Evolutionary conservation across 2,797 vertebrate species (phyloP).

Genomic region (Calcarius lapponicus): DNA sequence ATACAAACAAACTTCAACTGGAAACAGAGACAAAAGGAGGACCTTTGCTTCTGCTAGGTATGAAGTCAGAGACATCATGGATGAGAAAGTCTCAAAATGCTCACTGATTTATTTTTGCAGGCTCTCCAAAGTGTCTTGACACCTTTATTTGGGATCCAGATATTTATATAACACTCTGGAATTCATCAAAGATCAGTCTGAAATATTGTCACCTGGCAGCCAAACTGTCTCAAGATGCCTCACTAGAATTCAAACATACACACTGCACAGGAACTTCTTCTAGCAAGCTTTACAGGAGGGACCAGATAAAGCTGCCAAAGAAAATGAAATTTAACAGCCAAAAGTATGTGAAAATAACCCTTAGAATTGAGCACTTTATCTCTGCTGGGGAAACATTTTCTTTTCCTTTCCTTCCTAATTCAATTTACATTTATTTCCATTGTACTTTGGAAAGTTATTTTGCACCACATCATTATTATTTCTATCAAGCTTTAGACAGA

Average conservation of each 20-base stretch:
- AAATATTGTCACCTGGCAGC: constrained; percentile 58
- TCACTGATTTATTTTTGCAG: constrained; percentile 48
- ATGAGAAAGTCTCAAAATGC: constrained; percentile 27
- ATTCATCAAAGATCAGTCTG: constrained; percentile 53
- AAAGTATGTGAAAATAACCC: constrained; percentile 53
- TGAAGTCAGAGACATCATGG: constrained; percentile 34
- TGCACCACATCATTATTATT: background rate
- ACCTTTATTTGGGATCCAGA: constrained; percentile 59
- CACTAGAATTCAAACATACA: background rate
- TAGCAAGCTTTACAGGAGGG: constrained; percentile 38
- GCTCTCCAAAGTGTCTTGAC: constrained; percentile 56
- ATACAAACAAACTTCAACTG: constrained; percentile 28
- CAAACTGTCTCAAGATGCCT: constrained; percentile 10
- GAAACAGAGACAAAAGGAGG: constrained; percentile 15
- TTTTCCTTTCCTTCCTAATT: constrained; percentile 27
- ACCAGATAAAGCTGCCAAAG: constrained; percentile 62
- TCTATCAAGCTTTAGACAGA: constrained; percentile 18
- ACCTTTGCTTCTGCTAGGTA: constrained; percentile 20
- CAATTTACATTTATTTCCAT: constrained; percentile 45
- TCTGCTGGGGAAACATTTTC: constrained; percentile 38
- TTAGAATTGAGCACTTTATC: constrained; percentile 1
- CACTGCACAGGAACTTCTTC: constrained; percentile 14
- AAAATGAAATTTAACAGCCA: constrained; percentile 70
- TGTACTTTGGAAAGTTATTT: constrained; percentile 38
- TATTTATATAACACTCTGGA: constrained; percentile 67